Evolutionary conservation across 2,113 vertebrate species (phyloP).

Genomic region (Chauna torquata): DNA sequence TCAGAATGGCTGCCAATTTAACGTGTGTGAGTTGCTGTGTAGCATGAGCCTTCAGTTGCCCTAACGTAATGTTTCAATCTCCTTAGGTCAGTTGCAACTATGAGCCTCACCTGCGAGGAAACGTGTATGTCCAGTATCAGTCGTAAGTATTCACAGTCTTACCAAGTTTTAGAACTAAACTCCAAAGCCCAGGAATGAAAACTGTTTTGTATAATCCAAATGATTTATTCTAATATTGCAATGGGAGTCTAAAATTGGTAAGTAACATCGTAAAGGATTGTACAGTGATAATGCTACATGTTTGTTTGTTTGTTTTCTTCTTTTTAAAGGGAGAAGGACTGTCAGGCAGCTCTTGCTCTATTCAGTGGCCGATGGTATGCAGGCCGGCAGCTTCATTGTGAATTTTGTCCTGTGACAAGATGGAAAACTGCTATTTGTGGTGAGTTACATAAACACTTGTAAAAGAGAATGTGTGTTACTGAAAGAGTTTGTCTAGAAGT

Average conservation of each 20-base stretch:
- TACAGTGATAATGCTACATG: neutral
- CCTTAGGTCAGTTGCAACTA: constrained; percentile 95
- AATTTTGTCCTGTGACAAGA: constrained; percentile 93
- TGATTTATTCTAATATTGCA: neutral
- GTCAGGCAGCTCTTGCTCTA: constrained; percentile 86
- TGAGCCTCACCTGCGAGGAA: constrained; percentile 95
- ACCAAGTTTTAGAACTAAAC: neutral
- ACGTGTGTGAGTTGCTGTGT: neutral
- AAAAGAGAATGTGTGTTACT: neutral
- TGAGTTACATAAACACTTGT: constrained; percentile 57
- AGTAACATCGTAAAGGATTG: neutral
- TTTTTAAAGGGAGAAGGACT: constrained; percentile 89
- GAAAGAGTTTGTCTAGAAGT: neutral
- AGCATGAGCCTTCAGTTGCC: neutral
- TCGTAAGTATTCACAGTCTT: constrained; percentile 80
- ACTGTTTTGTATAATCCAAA: neutral
- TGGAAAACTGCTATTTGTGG: constrained; percentile 99
- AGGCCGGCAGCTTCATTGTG: constrained; percentile 93
- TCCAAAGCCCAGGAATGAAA: neutral
- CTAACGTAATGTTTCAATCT: neutral
- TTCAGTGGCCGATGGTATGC: constrained; percentile 98
- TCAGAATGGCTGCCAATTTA: neutral
- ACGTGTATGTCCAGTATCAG: constrained; percentile 95
- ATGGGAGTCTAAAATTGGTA: neutral
- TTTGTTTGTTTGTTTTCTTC: neutral